These are phyloP conservation scores for Arctopsyche grandis DNA, from an alignment of 1,140 invertebrate species.

Conservation along the genomic window DNA sequence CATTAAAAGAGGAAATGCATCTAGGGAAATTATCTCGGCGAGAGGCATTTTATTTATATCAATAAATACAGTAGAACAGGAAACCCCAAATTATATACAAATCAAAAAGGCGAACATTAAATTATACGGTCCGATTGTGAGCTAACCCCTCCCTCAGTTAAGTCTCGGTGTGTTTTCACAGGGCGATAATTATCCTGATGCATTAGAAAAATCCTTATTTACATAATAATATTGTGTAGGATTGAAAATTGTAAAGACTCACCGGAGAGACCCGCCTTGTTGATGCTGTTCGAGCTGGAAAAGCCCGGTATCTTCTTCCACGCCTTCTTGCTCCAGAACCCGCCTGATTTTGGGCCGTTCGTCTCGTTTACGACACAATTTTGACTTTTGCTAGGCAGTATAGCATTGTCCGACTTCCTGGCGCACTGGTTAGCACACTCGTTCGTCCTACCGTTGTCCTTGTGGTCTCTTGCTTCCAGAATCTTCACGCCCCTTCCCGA, in stretches of 20 bases:
- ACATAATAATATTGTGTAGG: background rate
- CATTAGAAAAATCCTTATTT: background rate
- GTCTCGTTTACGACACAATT: slow-evolving; percentile 62
- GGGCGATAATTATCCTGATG: slow-evolving; percentile 17
- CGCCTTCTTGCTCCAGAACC: slow-evolving; percentile 77
- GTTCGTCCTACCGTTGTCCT: slow-evolving; percentile 42
- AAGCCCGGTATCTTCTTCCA: slow-evolving; percentile 82
- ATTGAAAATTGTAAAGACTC: slow-evolving; percentile 56
- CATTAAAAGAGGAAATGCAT: slow-evolving; percentile 45
- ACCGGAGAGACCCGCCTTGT: slow-evolving; percentile 71
- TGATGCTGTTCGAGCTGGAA: slow-evolving; percentile 73
- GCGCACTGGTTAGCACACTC: slow-evolving; percentile 49
- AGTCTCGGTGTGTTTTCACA: too few species aligned
- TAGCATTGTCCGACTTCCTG: slow-evolving; percentile 44
- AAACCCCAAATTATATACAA: slow-evolving; percentile 12
- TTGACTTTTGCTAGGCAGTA: slow-evolving; percentile 57
- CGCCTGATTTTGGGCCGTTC: slow-evolving; percentile 60
- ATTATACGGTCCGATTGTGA: slow-evolving; percentile 12
- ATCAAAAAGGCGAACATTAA: background rate
- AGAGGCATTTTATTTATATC: slow-evolving; percentile 7
- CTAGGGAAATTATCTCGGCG: slow-evolving; percentile 20
- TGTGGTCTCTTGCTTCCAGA: slow-evolving; percentile 48
- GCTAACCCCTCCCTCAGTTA: background rate
- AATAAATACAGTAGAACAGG: background rate
- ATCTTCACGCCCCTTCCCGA: slow-evolving; percentile 56